Evolutionary conservation across 2,797 vertebrate genomes (phyloP), one percentile per base, ranked within the genome.

Genomic region (Pogonophryne albipinna): DNA sequence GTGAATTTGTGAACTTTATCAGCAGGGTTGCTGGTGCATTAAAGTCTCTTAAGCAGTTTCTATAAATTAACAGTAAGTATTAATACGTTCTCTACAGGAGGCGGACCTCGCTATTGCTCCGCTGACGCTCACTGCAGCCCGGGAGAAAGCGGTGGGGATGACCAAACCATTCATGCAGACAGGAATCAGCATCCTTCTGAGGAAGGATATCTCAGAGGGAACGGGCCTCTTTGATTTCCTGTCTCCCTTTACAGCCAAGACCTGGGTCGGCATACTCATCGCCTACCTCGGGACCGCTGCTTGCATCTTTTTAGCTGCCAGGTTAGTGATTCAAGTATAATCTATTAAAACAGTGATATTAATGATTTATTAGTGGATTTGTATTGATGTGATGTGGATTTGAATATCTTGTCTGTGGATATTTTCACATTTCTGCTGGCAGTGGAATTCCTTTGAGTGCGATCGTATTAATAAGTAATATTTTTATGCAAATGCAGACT

Each of bases 91-190:
- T 56, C 13, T 17, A 0, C 63, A 98, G 97, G 97, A 97, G 76
- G 97, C 96, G 1, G 96, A 97, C 79, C 92, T 98, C 5, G 97
- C 96, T 0, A 92, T 98, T 31, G 97, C 97, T 34, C 96, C 97
- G 0, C 75, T 98, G 74, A 98, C 97, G 0, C 94, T 98, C 60
- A 97, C 96, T 0, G 95, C 96, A 0, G 90, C 89, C 11, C 91
- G 97, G 47, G 97, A 97, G 76, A 95, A 93, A 57, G 95, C 70
- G 1, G 94, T 98, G 10, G 95, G 93, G 65, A 97, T 98, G 95
- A 97, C 94, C 82, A 96, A 96, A 0, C 96, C 97, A 0, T 98
- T 97, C 94, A 96, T 98, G 94, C 95, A 97, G 91, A 97, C 96
- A 0, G 97, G 97, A 0, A 96, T 98, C 41, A 96, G 97, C 34